Evolutionary conservation across 2,797 vertebrate genomes (phyloP).

Genomic region (Synaphobranchus kaupii): DNA sequence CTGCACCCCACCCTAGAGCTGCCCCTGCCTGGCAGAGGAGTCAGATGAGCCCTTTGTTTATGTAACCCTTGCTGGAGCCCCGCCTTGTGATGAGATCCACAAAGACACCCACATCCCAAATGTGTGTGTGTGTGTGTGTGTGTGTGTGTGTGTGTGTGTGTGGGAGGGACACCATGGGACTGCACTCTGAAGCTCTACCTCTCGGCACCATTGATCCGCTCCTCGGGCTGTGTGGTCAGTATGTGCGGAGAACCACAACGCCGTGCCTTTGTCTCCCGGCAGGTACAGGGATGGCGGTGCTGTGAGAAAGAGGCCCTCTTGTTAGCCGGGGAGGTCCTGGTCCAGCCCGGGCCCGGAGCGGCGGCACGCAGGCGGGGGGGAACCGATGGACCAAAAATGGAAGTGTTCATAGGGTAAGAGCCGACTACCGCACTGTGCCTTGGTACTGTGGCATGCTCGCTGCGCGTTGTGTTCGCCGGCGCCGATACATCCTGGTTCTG

Average conservation of each 20-base stretch:
- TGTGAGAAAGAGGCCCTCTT: constrained; percentile 41
- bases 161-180: neutral
- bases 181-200: neutral
- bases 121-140: constrained; percentile 25
- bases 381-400: constrained; percentile 64
- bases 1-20: neutral
- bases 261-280: constrained; percentile 43
- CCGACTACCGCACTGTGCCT: neutral
- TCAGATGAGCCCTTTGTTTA: constrained; percentile 24
- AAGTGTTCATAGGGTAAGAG: constrained; percentile 69
- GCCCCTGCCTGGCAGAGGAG: constrained; percentile 4
- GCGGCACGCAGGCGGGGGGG: constrained; percentile 5
- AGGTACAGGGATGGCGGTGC: constrained; percentile 21
- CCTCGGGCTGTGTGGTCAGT: neutral
- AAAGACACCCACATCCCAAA: neutral
- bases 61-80: constrained; percentile 11
- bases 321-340: constrained; percentile 42
- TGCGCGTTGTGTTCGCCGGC: neutral
- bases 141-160: neutral
- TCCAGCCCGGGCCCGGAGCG: constrained; percentile 29
- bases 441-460: constrained; percentile 32
- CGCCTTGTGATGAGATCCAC: constrained; percentile 13
- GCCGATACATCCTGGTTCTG: neutral
- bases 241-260: neutral
- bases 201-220: neutral